Percentiles rank a stretch among this genome's conserved stretches.
These are phyloP conservation scores for Eira barbara DNA, from an alignment of 2,113 vertebrate species.

Conservation along the genomic window DNA sequence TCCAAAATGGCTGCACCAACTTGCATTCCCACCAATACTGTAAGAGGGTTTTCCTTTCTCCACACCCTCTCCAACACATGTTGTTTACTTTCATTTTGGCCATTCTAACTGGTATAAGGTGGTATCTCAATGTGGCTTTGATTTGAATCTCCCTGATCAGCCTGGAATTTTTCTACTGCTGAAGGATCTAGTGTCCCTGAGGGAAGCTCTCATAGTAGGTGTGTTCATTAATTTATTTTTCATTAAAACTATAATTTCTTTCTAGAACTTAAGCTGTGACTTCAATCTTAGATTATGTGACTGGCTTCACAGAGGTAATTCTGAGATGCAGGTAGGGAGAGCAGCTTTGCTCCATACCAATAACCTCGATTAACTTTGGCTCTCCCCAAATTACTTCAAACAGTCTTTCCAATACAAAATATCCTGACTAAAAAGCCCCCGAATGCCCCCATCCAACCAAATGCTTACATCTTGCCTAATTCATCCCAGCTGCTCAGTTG, in stretches of 20 bases:
- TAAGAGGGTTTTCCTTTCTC: too few species aligned
- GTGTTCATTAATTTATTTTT: background rate
- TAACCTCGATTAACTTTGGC: background rate
- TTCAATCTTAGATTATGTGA: background rate
- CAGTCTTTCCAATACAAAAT: background rate
- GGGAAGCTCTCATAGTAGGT: background rate
- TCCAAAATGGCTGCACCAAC: too few species aligned
- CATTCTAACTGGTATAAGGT: too few species aligned
- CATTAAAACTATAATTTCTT: background rate
- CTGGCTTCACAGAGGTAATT: background rate
- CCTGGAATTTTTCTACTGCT: background rate
- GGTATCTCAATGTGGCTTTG: too few species aligned
- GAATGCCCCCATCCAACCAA: background rate
- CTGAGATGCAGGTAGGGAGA: background rate
- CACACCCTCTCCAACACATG: too few species aligned
- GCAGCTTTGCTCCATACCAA: background rate
- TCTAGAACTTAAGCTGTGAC: background rate
- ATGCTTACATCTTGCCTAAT: background rate
- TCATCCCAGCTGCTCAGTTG: background rate
- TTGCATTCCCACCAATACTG: too few species aligned
- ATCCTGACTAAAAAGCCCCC: background rate
- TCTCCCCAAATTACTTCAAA: background rate
- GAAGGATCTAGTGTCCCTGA: background rate
- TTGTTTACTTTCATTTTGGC: too few species aligned
- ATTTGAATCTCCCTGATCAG: too few species aligned